Evolutionary conservation across 2,113 vertebrate species (phyloP).

Genomic region (Balaeniceps rex): DNA sequence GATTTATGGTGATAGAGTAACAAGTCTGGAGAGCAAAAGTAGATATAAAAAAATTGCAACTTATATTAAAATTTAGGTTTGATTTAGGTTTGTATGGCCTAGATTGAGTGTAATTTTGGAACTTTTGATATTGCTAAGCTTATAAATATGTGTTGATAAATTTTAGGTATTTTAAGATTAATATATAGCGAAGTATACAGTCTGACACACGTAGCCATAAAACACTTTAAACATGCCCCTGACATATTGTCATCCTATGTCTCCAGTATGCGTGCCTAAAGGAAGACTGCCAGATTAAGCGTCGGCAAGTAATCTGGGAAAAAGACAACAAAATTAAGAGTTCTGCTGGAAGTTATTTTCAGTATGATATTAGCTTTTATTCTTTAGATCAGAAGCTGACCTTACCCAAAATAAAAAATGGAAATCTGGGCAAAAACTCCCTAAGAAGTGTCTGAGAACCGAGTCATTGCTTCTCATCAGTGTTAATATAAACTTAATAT

Average conservation of each 20-base stretch:
- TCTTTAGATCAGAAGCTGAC: neutral
- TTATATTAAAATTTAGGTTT: neutral
- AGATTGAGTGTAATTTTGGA: neutral
- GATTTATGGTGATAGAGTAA: neutral
- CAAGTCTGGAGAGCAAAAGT: neutral
- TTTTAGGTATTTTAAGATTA: neutral
- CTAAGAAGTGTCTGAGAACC: neutral
- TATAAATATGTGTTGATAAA: neutral
- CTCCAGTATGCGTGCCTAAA: neutral
- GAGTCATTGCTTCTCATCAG: neutral
- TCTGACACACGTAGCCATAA: neutral
- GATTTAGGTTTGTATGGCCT: neutral
- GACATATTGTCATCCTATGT: neutral
- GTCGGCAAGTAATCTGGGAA: neutral
- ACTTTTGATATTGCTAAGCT: neutral
- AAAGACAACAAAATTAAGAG: neutral
- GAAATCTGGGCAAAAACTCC: neutral
- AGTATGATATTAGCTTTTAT: neutral
- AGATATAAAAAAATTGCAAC: neutral
- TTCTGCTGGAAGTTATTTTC: neutral
- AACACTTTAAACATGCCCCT: neutral
- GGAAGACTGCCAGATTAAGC: neutral
- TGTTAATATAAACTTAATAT: neutral
- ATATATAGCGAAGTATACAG: neutral
- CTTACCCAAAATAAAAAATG: neutral